Percentiles rank a stretch among this genome's conserved stretches.
phyloP scores from a whole-genome alignment of 2,888 invertebrate genomes.

The Eledone cirrhosa region DNA sequence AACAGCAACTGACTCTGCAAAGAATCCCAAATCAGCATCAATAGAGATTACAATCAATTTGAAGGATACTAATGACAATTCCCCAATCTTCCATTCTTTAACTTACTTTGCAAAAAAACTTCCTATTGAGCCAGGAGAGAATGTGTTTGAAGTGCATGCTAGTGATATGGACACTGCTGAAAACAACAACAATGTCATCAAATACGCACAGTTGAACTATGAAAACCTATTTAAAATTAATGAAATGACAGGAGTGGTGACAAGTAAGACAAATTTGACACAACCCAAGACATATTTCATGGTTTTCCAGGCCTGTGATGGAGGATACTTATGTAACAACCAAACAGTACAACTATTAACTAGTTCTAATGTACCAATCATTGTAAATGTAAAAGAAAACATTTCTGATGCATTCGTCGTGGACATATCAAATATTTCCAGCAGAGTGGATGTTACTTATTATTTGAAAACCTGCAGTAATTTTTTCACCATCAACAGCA shows the following conservation, averaged over 20 bases:
- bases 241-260: background rate
- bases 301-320: background rate
- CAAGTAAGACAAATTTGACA: background rate
- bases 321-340: background rate
- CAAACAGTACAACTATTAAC: background rate
- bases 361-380: background rate
- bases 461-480: too few relatives aligned
- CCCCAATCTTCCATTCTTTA: background rate
- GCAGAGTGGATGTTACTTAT: too few relatives aligned
- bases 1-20: background rate
- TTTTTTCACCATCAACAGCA: too few relatives aligned
- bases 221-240: background rate
- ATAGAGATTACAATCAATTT: background rate
- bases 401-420: background rate
- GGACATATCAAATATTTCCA: too few relatives aligned
- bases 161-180: background rate
- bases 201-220: background rate
- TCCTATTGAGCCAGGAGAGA: background rate
- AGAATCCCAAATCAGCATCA: background rate
- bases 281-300: background rate
- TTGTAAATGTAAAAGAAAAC: background rate
- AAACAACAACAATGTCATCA: background rate
- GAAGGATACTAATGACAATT: conserved; percentile 1
- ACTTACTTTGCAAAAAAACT: background rate
- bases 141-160: background rate